phyloP scores from a whole-genome alignment of 2,113 vertebrate genomes.

The Ictalurus punctatus region DNA sequence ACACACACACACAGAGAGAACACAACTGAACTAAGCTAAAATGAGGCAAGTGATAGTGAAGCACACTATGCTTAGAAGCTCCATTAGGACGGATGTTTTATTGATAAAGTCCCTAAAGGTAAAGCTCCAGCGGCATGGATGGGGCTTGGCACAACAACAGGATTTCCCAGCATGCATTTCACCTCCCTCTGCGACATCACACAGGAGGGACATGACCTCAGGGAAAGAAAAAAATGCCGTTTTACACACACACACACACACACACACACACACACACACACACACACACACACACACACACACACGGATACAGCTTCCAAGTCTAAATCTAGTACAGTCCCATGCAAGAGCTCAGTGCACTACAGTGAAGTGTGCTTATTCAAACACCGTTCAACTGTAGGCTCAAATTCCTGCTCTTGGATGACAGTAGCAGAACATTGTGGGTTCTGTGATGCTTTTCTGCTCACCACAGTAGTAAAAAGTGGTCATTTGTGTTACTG shows the following conservation, averaged over 20 bases:
- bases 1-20: slow-evolving; percentile 2
- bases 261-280: not conserved
- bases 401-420: not conserved
- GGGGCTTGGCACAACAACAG: not conserved
- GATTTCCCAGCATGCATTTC: slow-evolving; percentile 27
- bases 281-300: slow-evolving; percentile 18
- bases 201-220: not conserved
- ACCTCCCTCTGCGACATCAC: slow-evolving; percentile 4
- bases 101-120: slow-evolving; percentile 43
- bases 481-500: not conserved
- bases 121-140: slow-evolving; percentile 12
- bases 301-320: not conserved
- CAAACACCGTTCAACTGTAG: not conserved
- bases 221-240: not conserved
- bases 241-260: not conserved
- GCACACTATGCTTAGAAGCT: slow-evolving; percentile 33
- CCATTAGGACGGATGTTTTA: slow-evolving; percentile 48
- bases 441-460: not conserved
- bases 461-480: not conserved
- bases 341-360: not conserved
- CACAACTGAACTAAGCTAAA: slow-evolving; percentile 8
- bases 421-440: not conserved
- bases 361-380: not conserved
- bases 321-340: not conserved
- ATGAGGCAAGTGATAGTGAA: slow-evolving; percentile 33